Evolutionary conservation across 2,797 vertebrate genomes (phyloP), one percentile per base, ranked within the genome.

Genomic region (Hypotaenidia philippensis): DNA sequence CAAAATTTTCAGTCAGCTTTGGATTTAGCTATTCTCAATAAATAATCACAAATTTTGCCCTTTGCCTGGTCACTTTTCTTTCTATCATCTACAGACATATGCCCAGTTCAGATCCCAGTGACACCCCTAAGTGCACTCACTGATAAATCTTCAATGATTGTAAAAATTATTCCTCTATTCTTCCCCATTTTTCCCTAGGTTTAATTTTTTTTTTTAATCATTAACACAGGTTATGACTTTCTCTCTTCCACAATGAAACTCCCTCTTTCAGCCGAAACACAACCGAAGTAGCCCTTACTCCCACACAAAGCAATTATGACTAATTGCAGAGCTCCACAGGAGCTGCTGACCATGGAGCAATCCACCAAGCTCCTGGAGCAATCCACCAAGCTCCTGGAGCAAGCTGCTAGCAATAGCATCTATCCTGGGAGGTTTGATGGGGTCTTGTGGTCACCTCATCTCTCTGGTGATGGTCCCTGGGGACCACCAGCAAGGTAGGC

Each of bases 241-340:
- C 21, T 45, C 40, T 69, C 25, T 77, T 53, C 29, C 6, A 16
- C 9, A 32, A 14, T 3, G 21, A n/a, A 89, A 50, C 11, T 60
- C 29, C 40, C 56, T 66, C 29, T 52, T 91, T 23, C 59, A 87
- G 25, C 19, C 47, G 21, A 81, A 94, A 71, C 49, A 78, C 57
- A 65, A 50, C 10, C 2, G 0, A 45, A 78, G 36, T 1, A 82
- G 14, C 49, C 59, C 29, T n/a, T 44, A 22, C 6, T 71, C 23
- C 41, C 75, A 38, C 50, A 44, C 36, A 55, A 75, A 36, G 64
- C 23, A 10, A 0, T n/a, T 14, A 47, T 0, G 0, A 29, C 21
- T 38, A 40, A 45, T 1, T 11, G 45, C n/a, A 76, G 76, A 65
- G 55, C 56, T 52, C 47, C 27, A 5, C 0, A 38, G 19, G 23